Evolutionary conservation across 2,797 vertebrate genomes (phyloP), one percentile per base, ranked within the genome.

Genomic region (Okamejei kenojei): DNA sequence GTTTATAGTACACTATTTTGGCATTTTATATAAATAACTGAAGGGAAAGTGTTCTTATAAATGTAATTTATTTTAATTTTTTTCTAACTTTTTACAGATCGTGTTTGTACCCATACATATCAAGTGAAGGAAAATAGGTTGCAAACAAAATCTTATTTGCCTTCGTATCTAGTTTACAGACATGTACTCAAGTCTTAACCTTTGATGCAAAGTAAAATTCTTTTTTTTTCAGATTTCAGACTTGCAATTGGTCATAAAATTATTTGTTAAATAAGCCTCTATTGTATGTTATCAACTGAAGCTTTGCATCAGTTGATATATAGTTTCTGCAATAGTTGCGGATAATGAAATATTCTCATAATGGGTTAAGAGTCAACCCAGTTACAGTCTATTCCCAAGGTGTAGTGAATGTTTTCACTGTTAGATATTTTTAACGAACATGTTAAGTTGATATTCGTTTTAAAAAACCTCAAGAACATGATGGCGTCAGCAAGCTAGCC

Each of bases 41-140:
- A 97, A 97, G 97, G 97, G 96, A 98, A 96, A 98, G 97, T 98
- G 97, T 98, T 98, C 98, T 98, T 98, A 98, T 95, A 96, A 96
- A 97, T 96, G 96, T 97, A 97, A 98, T 98, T 98, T 99, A 98
- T 98, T 97, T 98, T 97, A 96, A 97, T 97, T 97, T 96, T 97
- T 96, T 97, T 96, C 96, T 98, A 99, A 97, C 97, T 98, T 99
- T 99, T 97, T 98, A 99, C 96, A 96, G 96, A 96, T 96, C 96
- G 97, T 94, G 96, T 96, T 97, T 97, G 95, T 98, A 98, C 38
- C 90, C 90, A 92, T 97, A 97, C 96, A 96, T 95, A 96, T 94
- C 95, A 96, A 95, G 96, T 95, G 95, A 96, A 96, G 95, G 95
- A 97, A 97, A 97, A 76, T 54, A 73, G 76, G 90, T 92, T 92